phyloP scores from a whole-genome alignment of 2,888 invertebrate genomes.

The Ochropleura plecta region DNA sequence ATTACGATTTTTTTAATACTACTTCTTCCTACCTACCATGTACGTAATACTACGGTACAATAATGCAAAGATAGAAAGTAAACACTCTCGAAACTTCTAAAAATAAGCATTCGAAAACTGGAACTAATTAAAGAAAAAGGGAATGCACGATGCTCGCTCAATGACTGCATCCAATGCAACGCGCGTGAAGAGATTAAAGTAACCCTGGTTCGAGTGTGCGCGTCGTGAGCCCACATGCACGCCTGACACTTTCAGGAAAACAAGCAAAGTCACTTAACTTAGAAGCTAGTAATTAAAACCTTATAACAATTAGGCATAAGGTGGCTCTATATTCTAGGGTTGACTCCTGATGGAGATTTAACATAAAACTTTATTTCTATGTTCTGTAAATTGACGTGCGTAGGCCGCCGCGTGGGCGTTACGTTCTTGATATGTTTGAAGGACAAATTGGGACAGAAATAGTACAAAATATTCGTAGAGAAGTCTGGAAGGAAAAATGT shows the following conservation, averaged over 20 bases:
- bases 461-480: background rate
- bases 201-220: constrained; percentile 33
- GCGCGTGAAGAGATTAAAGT: constrained; percentile 55
- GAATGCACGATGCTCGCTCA: constrained; percentile 45
- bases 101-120: constrained; percentile 28
- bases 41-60: background rate
- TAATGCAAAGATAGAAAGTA: constrained; percentile 1
- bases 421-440: constrained; percentile 29
- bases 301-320: background rate
- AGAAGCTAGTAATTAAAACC: constrained; percentile 10
- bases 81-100: constrained; percentile 25
- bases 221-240: constrained; percentile 35
- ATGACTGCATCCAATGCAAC: constrained; percentile 32
- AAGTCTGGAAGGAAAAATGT: background rate
- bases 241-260: constrained; percentile 30
- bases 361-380: constrained; percentile 3
- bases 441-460: constrained; percentile 9
- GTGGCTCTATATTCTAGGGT: background rate
- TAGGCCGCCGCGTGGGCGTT: constrained; percentile 10
- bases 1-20: too few species aligned
- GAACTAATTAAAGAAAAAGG: constrained; percentile 51
- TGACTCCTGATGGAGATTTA: background rate
- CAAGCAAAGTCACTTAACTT: constrained; percentile 12
- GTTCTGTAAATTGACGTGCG: background rate
- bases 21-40: background rate